phyloP scores from a whole-genome alignment of 2,797 vertebrate species.

The Simalia tracyae region DNA sequence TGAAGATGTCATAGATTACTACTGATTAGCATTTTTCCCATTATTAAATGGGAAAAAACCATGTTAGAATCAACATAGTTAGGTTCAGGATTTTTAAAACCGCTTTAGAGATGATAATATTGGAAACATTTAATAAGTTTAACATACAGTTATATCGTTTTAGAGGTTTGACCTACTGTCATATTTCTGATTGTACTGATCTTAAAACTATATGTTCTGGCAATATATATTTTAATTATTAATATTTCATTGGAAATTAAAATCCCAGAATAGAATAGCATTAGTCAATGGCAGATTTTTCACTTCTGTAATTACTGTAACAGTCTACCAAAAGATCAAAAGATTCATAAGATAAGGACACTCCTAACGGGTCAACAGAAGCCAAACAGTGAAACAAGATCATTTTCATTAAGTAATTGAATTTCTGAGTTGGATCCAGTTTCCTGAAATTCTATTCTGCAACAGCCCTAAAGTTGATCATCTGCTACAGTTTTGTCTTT shows the following conservation, averaged over 20 bases:
- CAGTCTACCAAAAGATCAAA: conserved; percentile 32
- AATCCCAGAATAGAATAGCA: conserved; percentile 2
- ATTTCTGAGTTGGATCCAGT: conserved; percentile 60
- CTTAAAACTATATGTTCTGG: not conserved
- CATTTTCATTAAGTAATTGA: conserved; percentile 58
- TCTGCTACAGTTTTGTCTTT: conserved; percentile 45
- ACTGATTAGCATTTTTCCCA: not conserved
- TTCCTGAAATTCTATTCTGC: conserved; percentile 61
- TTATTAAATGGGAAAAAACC: not conserved
- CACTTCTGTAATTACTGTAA: conserved; percentile 11
- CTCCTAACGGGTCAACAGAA: conserved; percentile 46
- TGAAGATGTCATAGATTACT: not conserved
- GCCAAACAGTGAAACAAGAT: conserved; percentile 52
- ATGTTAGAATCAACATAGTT: not conserved
- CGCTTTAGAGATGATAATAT: not conserved
- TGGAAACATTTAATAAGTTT: not conserved
- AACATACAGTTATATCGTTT: not conserved
- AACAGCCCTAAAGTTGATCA: conserved; percentile 47
- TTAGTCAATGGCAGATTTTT: not conserved
- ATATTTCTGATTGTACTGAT: not conserved
- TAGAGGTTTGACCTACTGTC: not conserved
- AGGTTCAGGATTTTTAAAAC: not conserved
- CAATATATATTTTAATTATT: not conserved
- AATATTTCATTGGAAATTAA: not conserved
- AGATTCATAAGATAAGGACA: conserved; percentile 28